phyloP scores from a whole-genome alignment of 2,888 invertebrate genomes.

The Yponomeuta malinellus region DNA sequence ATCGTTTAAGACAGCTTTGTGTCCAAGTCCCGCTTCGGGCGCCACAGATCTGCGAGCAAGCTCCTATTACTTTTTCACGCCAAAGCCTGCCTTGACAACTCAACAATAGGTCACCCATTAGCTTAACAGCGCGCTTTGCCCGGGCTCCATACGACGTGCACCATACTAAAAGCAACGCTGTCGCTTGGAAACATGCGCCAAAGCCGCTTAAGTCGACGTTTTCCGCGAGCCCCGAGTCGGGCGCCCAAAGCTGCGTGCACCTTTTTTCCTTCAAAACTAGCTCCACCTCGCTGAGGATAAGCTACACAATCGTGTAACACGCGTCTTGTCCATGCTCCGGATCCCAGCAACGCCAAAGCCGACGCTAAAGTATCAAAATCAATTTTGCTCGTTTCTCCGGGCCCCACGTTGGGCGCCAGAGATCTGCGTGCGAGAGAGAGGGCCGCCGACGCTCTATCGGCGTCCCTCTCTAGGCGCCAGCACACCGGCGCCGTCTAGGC shows the following conservation, averaged over 20 bases:
- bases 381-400: conserved; percentile 21
- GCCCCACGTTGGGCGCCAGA: conserved; percentile 50
- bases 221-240: neutral
- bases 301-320: neutral
- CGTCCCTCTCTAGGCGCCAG: conserved; percentile 66
- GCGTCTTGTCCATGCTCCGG: neutral
- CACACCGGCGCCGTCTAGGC: conserved; percentile 70
- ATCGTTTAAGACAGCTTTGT: neutral
- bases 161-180: too few relatives aligned
- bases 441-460: conserved; percentile 17
- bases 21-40: conserved; percentile 4
- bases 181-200: too few relatives aligned
- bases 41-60: conserved; percentile 2
- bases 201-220: neutral
- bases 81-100: too few relatives aligned
- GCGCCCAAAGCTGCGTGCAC: neutral
- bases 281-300: neutral
- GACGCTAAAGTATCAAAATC: neutral
- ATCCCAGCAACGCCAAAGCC: neutral
- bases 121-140: too few relatives aligned
- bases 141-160: too few relatives aligned
- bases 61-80: too few relatives aligned
- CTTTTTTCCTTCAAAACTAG: neutral
- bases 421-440: conserved; percentile 32
- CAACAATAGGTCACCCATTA: too few relatives aligned